Conservation (phyloP, 2,797 vertebrate genomes). For the Onychomys leucogaster region DNA sequence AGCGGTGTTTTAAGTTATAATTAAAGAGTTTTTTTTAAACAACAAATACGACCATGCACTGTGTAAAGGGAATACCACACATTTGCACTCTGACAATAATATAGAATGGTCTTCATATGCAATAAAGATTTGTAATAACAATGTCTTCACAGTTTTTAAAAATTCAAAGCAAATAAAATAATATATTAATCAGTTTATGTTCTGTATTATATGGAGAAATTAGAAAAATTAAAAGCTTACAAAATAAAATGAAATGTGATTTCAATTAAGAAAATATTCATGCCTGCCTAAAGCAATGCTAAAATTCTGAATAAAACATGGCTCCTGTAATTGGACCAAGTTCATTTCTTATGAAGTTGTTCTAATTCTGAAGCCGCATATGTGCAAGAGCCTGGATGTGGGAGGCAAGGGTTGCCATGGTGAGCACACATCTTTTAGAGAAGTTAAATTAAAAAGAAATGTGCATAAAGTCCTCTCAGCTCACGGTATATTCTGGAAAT, state of each 20-base stretch:
- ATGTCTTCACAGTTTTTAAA: not conserved
- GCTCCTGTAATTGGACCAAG: slow-evolving; percentile 34
- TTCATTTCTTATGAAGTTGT: slow-evolving; percentile 80
- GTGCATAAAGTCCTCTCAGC: slow-evolving; percentile 76
- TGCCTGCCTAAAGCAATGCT: slow-evolving; percentile 23
- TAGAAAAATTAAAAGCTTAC: slow-evolving; percentile 64
- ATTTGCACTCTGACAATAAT: not conserved
- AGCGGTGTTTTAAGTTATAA: slow-evolving; percentile 17
- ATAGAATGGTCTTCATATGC: not conserved
- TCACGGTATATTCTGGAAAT: slow-evolving; percentile 75
- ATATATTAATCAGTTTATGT: not conserved
- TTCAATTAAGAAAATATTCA: slow-evolving; percentile 50
- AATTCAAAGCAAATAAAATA: slow-evolving; percentile 12
- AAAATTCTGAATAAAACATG: slow-evolving; percentile 45
- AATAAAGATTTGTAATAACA: slow-evolving; percentile 14
- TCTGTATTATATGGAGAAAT: slow-evolving; percentile 29
- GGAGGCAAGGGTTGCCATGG: slow-evolving; percentile 88
- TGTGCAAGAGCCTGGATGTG: slow-evolving; percentile 68
- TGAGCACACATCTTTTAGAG: slow-evolving; percentile 83
- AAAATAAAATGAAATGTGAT: slow-evolving; percentile 28
- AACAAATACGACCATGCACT: not conserved
- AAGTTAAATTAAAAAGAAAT: slow-evolving; percentile 72
- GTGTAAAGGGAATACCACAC: not conserved
- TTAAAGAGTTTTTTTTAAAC: not conserved
- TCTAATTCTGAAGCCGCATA: slow-evolving; percentile 85